Conservation (phyloP, 2,888 invertebrate species). For the Seira musarum region DNA sequence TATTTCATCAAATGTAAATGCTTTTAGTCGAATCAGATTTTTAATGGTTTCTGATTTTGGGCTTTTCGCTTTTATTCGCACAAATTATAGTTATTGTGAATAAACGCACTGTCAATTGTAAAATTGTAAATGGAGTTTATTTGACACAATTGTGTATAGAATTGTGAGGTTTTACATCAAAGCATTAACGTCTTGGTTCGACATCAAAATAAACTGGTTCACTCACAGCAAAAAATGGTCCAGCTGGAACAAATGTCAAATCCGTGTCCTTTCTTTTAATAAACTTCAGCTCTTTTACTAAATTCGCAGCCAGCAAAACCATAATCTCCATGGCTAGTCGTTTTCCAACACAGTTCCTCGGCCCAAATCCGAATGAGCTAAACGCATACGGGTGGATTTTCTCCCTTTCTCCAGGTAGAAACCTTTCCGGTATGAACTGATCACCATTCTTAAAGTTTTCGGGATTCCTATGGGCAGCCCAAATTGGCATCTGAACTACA, state of each 20-base stretch:
- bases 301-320: constrained; percentile 3
- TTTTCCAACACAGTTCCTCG: constrained; percentile 46
- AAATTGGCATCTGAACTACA: constrained; percentile 43
- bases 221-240: constrained; percentile 34
- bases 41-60: no score
- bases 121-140: no score
- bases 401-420: constrained; percentile 58
- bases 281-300: constrained; percentile 31
- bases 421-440: constrained; percentile 63
- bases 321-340: constrained; percentile 35
- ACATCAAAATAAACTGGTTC: constrained; percentile 34
- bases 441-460: constrained; percentile 63
- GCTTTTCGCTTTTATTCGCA: no score
- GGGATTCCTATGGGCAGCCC: constrained; percentile 61
- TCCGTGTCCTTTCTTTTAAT: constrained; percentile 35
- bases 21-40: no score
- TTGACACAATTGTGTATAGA: no score
- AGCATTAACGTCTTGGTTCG: no score
- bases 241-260: constrained; percentile 31
- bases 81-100: no score
- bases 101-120: no score
- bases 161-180: no score
- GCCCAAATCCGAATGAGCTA: constrained; percentile 51
- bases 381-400: constrained; percentile 63
- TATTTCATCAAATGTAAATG: no score